Evolutionary conservation across 2,113 vertebrate genomes (phyloP).

Genomic region (Xenotilapia flavipinnis): DNA sequence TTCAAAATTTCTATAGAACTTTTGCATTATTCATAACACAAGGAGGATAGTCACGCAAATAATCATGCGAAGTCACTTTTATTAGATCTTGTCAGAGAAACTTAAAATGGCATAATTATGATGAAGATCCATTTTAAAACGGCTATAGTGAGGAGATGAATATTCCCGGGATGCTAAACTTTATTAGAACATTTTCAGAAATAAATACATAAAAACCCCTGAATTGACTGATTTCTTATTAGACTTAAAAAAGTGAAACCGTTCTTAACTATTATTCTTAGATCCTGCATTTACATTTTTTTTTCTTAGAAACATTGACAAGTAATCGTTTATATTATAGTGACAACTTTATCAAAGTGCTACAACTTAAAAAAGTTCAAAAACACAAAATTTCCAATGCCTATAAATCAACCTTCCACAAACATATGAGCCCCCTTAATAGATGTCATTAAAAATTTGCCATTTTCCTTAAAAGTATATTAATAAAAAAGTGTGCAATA

Average conservation of each 20-base stretch:
- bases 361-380: constrained; percentile 8
- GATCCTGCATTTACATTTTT: neutral
- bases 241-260: neutral
- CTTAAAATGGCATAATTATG: neutral
- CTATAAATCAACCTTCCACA: constrained; percentile 7
- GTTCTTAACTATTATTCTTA: neutral
- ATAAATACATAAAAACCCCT: constrained; percentile 21
- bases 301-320: neutral
- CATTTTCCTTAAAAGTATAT: neutral
- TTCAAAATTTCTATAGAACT: neutral
- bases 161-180: neutral
- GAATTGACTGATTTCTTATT: neutral
- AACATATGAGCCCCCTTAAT: neutral
- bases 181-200: neutral
- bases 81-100: constrained; percentile 37
- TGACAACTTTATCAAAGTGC: constrained; percentile 45
- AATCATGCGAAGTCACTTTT: constrained; percentile 38
- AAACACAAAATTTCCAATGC: neutral
- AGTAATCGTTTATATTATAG: neutral
- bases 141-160: neutral
- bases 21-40: neutral
- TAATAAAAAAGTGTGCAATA: neutral
- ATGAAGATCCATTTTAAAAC: neutral
- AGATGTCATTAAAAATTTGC: neutral
- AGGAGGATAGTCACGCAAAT: neutral